phyloP scores from a whole-genome alignment of 37 sponge, comb jelly and placozoan genomes.

The Axinella damicornis region DNA sequence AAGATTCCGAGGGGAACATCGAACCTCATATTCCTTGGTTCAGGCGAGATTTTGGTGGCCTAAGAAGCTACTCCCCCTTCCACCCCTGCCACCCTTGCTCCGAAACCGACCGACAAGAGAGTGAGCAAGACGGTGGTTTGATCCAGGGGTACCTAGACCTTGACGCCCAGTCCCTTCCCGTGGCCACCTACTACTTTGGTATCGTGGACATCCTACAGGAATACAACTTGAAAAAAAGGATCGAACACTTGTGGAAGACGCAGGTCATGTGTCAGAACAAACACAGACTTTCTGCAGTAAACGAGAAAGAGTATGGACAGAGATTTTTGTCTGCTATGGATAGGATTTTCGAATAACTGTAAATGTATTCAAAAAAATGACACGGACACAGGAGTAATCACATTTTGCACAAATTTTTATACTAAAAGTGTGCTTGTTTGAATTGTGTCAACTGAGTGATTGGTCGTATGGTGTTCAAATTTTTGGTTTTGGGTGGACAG shows the following conservation, averaged over 20 bases:
- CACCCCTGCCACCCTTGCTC: conserved; percentile 35
- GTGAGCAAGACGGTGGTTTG: not conserved
- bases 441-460: too few relatives aligned
- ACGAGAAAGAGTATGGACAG: conserved; percentile 65
- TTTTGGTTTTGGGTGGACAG: not conserved
- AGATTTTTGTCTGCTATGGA: conserved; percentile 76
- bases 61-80: conserved; percentile 51
- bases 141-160: not conserved
- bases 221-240: conserved; percentile 80
- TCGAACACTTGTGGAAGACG: conserved; percentile 81
- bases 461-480: too few relatives aligned
- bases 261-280: conserved; percentile 53
- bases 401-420: not conserved
- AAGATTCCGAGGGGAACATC: not conserved
- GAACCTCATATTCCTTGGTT: conserved; percentile 61
- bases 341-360: conserved; percentile 45
- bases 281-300: conserved; percentile 74
- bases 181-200: conserved; percentile 84
- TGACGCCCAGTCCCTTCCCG: conserved; percentile 10
- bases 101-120: not conserved
- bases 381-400: too few relatives aligned
- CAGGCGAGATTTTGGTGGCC: conserved; percentile 74
- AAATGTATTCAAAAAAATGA: not conserved
- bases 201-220: conserved; percentile 92
- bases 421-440: not conserved